Conservation (phyloP, 2,797 vertebrate genomes). For the Brotula barbata region DNA sequence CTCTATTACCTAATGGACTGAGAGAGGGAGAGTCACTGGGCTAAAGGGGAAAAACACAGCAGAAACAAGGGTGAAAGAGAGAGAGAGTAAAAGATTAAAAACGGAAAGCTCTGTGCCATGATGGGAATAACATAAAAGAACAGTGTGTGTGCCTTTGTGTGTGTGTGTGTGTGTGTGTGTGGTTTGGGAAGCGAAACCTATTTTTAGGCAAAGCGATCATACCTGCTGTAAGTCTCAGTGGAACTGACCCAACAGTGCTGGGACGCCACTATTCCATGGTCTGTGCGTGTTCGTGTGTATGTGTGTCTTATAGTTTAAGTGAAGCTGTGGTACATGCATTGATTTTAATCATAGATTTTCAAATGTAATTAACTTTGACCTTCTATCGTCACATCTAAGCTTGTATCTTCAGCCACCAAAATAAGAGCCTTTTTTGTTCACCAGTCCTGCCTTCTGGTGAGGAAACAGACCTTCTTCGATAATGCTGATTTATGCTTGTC, state of each 20-base stretch:
- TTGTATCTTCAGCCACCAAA: too few species aligned
- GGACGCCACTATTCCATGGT: conserved; percentile 3
- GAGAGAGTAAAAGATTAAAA: conserved; percentile 10
- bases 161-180: conserved; percentile 1
- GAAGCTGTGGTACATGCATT: neutral
- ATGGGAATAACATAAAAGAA: conserved; percentile 51
- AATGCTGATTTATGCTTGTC: too few species aligned
- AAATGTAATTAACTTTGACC: too few species aligned
- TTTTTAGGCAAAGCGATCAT: conserved; percentile 50
- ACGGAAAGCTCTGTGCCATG: conserved; percentile 7
- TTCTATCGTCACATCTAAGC: too few species aligned
- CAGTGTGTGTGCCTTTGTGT: neutral
- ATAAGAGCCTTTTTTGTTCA: too few species aligned
- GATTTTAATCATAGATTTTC: too few species aligned
- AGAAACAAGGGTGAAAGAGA: conserved; percentile 9
- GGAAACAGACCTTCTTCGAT: too few species aligned
- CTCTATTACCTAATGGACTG: conserved; percentile 26
- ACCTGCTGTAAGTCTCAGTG: conserved; percentile 44
- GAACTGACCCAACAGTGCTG: conserved; percentile 35
- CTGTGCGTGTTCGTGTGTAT: conserved; percentile 3
- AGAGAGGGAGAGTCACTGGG: conserved; percentile 11
- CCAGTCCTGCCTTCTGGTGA: too few species aligned
- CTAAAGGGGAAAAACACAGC: conserved; percentile 7
- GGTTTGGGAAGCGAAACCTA: conserved; percentile 35
- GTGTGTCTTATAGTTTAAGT: conserved; percentile 3